These are phyloP conservation scores for Etheostoma perlongum DNA, from an alignment of 2,797 vertebrate species.

Conservation along the genomic window DNA sequence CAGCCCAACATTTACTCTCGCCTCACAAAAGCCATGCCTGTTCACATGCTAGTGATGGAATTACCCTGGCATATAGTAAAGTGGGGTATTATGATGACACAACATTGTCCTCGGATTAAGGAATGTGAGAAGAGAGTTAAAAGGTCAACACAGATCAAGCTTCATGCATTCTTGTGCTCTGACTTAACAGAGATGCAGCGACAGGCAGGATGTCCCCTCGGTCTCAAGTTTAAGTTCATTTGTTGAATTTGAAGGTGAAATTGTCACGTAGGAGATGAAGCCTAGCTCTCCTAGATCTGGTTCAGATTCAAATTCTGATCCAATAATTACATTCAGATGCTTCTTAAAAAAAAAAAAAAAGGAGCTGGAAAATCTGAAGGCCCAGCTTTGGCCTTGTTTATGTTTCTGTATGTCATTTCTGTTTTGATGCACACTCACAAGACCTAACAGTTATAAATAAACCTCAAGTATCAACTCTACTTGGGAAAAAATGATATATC, in stretches of 20 bases:
- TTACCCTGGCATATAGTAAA: slow-evolving; percentile 68
- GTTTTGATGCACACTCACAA: slow-evolving; percentile 75
- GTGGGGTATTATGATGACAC: slow-evolving; percentile 67
- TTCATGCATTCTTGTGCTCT: slow-evolving; percentile 73
- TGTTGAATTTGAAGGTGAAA: slow-evolving; percentile 15
- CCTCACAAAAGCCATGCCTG: slow-evolving; percentile 59
- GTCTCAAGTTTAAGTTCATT: slow-evolving; percentile 26
- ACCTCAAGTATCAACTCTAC: slow-evolving; percentile 28
- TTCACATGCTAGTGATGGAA: slow-evolving; percentile 69
- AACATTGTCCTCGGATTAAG: slow-evolving; percentile 67
- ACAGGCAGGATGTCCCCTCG: slow-evolving; percentile 61
- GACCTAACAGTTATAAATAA: slow-evolving; percentile 65
- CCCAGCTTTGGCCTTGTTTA: slow-evolving; percentile 24
- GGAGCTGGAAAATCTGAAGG: slow-evolving; percentile 61
- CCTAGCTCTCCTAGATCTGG: background rate
- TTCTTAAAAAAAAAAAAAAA: slow-evolving; percentile 28
- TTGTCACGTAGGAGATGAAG: background rate
- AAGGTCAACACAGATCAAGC: slow-evolving; percentile 66
- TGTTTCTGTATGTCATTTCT: slow-evolving; percentile 54
- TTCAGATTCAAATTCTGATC: slow-evolving; percentile 31
- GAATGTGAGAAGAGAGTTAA: slow-evolving; percentile 74
- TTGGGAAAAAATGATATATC: slow-evolving; percentile 49
- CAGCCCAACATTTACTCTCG: slow-evolving; percentile 37
- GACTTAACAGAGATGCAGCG: slow-evolving; percentile 65
- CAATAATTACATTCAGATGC: slow-evolving; percentile 42